Conservation (phyloP, 2,797 vertebrate genomes). For the Clamator glandarius region DNA sequence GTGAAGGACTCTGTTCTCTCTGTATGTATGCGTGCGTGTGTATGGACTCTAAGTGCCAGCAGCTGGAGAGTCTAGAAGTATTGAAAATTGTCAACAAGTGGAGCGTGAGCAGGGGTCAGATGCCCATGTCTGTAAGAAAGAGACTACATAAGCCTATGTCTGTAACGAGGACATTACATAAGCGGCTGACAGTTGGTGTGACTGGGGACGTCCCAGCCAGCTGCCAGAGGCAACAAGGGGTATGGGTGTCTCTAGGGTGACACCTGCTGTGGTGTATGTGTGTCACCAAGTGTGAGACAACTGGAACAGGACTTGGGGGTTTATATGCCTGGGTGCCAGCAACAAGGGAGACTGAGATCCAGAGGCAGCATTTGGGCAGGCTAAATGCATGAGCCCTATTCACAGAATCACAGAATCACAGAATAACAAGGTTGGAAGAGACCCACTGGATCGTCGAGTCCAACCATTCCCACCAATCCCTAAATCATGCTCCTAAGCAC, state of each 20-base stretch:
- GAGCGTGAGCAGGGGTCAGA: not conserved
- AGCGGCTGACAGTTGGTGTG: not conserved
- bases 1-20: not conserved
- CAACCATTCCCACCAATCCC: too few relatives aligned
- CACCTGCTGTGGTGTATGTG: not conserved
- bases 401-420: too few relatives aligned
- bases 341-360: too few relatives aligned
- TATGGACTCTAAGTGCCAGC: not conserved
- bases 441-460: too few relatives aligned
- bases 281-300: not conserved
- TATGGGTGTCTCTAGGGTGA: not conserved
- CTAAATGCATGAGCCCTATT: too few relatives aligned
- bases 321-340: not conserved
- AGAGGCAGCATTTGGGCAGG: too few relatives aligned
- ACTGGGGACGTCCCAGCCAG: fast-evolving
- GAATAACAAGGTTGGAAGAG: too few relatives aligned
- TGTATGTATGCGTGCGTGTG: not conserved
- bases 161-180: not conserved
- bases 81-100: fast-evolving
- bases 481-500: too few relatives aligned
- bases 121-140: not conserved
- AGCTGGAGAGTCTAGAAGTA: not conserved
- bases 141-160: not conserved
- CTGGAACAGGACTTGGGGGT: not conserved
- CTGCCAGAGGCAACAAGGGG: not conserved